Evolutionary conservation across 35 echinoderm and acorn worm genomes (phyloP).

Genomic region (Eucidaris tribuloides): DNA sequence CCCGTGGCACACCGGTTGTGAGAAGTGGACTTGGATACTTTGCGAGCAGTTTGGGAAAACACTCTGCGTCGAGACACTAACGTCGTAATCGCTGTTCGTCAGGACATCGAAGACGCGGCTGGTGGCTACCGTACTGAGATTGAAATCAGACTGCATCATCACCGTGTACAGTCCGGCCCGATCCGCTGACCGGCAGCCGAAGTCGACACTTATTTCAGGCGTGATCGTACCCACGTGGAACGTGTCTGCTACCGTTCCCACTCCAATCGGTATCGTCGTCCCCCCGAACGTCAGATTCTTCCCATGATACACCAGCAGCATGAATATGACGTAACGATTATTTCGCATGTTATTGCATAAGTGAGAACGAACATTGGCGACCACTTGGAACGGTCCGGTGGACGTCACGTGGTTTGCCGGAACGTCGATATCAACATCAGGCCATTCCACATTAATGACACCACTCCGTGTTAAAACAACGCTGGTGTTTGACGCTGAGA

Average conservation of each 20-base stretch:
- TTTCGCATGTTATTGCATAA: slow-evolving; percentile 34
- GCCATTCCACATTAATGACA: slow-evolving; percentile 33
- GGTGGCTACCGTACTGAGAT: neutral
- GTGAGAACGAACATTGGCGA: neutral
- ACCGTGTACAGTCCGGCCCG: slow-evolving; percentile 48
- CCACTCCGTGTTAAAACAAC: neutral
- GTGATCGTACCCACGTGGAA: neutral
- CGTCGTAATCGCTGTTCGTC: slow-evolving; percentile 17
- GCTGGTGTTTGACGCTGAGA: neutral
- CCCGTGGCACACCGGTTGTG: slow-evolving; percentile 11
- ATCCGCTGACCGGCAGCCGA: slow-evolving; percentile 30
- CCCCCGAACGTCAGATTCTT: neutral
- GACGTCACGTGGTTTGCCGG: slow-evolving; percentile 10
- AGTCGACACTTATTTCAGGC: neutral
- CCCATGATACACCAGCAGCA: slow-evolving; percentile 49
- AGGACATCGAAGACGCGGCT: neutral
- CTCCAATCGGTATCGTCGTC: neutral
- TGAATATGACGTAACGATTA: slow-evolving; percentile 41
- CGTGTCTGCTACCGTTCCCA: slow-evolving; percentile 19
- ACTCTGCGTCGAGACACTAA: slow-evolving; percentile 11
- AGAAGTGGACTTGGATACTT: neutral
- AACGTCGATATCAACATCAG: neutral
- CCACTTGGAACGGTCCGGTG: slow-evolving; percentile 6
- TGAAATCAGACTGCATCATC: slow-evolving; percentile 29
- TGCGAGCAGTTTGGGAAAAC: slow-evolving; percentile 28